Evolutionary conservation across 1,140 invertebrate species (phyloP).

Genomic region (Conopomorpha cramerella): DNA sequence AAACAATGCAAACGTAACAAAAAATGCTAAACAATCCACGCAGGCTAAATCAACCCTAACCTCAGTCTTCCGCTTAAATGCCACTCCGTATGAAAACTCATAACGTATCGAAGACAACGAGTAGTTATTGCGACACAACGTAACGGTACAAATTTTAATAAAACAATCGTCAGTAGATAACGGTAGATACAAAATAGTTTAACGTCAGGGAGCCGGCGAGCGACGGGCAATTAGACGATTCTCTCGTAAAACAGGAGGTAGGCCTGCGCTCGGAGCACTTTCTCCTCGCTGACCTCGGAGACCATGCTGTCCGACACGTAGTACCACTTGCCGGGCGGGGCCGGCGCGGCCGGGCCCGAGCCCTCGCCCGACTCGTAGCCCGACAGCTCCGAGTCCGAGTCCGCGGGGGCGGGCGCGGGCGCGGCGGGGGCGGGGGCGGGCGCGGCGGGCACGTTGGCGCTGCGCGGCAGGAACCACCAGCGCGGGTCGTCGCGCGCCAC

Average conservation of each 20-base stretch:
- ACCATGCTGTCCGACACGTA: constrained; percentile 90
- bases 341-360: constrained; percentile 40
- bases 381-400: constrained; percentile 46
- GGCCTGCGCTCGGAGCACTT: constrained; percentile 87
- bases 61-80: constrained; percentile 44
- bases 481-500: constrained; percentile 64
- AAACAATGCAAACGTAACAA: too few species aligned
- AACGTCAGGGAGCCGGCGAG: too few species aligned
- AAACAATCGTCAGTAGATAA: too few species aligned
- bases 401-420: constrained; percentile 43
- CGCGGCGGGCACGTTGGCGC: too few species aligned
- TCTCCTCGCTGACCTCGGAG: constrained; percentile 75
- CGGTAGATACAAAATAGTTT: too few species aligned
- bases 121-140: too few species aligned
- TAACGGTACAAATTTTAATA: too few species aligned
- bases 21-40: constrained; percentile 15
- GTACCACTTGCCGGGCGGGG: constrained; percentile 86
- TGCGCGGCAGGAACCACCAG: constrained; percentile 71
- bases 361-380: constrained; percentile 48
- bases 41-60: constrained; percentile 7
- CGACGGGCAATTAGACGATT: constrained; percentile 64
- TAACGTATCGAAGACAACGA: too few species aligned
- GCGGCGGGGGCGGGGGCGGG: constrained; percentile 39
- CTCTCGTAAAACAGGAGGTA: constrained; percentile 97
- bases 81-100: constrained; percentile 16